Evolutionary conservation across 64 coral and sea anemone species (phyloP), one percentile per base, ranked within the genome.

Genomic region (Montipora foliosa): DNA sequence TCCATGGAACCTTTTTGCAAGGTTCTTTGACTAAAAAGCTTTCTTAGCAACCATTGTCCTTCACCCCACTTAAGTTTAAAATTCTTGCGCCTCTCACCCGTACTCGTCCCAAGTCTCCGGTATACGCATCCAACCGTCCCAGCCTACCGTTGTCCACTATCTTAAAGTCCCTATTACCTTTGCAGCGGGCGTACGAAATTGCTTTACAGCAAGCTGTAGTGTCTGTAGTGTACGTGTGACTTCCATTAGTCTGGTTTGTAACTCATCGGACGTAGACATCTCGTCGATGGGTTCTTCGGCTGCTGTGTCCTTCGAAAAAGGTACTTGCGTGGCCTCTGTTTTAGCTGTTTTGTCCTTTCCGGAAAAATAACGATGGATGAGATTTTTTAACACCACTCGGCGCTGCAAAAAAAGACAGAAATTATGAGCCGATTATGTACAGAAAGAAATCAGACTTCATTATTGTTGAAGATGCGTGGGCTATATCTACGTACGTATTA

Each of bases 281-380:
- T 84, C 59, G 8, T 84, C 61, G 8, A 1, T 19, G 1, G 81
- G 44, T 5, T 84, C 81, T 44, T 84, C 61, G 0, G 5, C 17
- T 84, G 19, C 59, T 47, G 61, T 64, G 0, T 9, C 61, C 10
- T 15, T 14, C 61, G 10, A 14, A 64, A 64, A 64, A 64, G 14
- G 14, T 4, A 64, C 14, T 11, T 64, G 8, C 13, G 61, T 0
- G 52, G 52, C 52, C 52, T 55, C 52, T 55, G 6, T 55, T 55
- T 55, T 55, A 10, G 5, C 6, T 55, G 21, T 9, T 52, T 87
- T 74, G 22, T 73, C 66, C 7, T 87, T 37, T 37, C 37, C 89
- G 52, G 69, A 72, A 25, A 82, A 91, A 61, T 82, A 91, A 4
- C 89, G 61, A 8, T 82, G 78, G 13, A 91, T 91, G 16, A 91